phyloP scores from a whole-genome alignment of 2,113 vertebrate species.

The Lophotis ruficrista region DNA sequence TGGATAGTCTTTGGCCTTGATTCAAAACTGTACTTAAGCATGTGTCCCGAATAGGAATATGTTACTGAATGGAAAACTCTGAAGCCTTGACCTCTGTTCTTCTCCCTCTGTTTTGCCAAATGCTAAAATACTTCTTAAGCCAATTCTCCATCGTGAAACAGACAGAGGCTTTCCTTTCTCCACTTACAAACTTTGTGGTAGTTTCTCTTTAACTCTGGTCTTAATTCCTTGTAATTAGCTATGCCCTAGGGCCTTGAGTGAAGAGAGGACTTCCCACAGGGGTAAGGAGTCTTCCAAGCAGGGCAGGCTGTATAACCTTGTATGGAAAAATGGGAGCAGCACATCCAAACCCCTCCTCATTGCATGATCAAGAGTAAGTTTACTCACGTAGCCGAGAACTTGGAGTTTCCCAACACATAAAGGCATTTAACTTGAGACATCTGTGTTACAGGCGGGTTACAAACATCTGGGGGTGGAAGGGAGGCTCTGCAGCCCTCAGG shows the following conservation, averaged over 20 bases:
- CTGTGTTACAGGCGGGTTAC: neutral
- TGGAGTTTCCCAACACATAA: neutral
- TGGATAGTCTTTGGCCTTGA: neutral
- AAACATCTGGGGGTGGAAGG: neutral
- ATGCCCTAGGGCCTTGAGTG: neutral
- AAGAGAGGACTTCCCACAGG: neutral
- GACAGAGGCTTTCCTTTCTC: neutral
- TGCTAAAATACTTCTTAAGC: neutral
- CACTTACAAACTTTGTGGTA: neutral
- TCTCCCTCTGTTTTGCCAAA: conserved; percentile 17
- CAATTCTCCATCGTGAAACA: neutral
- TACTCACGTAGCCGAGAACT: neutral
- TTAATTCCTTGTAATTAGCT: neutral
- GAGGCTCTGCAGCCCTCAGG: neutral
- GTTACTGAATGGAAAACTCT: conserved; percentile 46
- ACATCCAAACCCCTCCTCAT: neutral
- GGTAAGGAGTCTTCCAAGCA: neutral
- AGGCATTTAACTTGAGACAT: neutral
- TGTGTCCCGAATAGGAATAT: neutral
- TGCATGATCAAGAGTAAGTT: neutral
- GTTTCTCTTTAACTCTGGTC: conserved; percentile 11
- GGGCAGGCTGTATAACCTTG: neutral
- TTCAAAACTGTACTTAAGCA: conserved; percentile 23
- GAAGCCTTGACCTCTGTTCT: conserved; percentile 32
- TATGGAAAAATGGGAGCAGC: conserved; percentile 12